Base-by-base conservation (phyloP, 2,113 vertebrate species). In the Octodon degus region DNA sequence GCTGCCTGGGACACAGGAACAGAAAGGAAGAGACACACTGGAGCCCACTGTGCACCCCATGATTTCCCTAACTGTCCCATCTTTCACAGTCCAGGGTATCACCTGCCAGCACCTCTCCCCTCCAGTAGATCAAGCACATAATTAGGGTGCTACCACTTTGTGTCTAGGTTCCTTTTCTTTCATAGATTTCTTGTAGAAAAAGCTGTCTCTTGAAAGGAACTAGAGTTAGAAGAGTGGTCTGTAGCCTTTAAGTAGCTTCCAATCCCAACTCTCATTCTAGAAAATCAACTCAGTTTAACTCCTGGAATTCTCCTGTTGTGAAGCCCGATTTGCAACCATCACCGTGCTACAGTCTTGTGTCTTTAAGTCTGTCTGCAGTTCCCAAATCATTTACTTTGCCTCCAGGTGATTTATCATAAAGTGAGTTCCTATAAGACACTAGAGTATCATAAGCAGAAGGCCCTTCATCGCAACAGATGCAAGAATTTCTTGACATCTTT, bases 291-390 rank as follows among this genome's bases (percentile, higher is more conserved):
- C 65, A 81, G 27, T 20, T 89, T 94, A 93, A 80, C 30, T 70
- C 40, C 17, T 53, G 7, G 82, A 89, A 81, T 12, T 93, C 8
- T 65, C 60, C 63, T 91, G 32, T 32, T 76, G 24, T 87, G 86
- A 96, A 97, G 32, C 63, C 85, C 13, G 6, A 89, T 87, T 91
- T 40, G 83, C 63, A 50, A 60, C 19, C 55, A 58, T 79, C 37
- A 91, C 11, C 40, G 43, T 9, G 22, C 89, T 93, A 96, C 43
- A 90, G 95, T 96, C 86, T 77, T 60, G 37, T 94, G 85, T 81
- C 88, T 95, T 92, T 92, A 96, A 96, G 96, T 93, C 95, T 93
- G 37, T 85, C 68, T 89, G 67, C 68, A 50, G 70, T 89, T 96
- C 93, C 27, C 92, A 92, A 95, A 85, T 83, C 60, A 84, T 74